Evolutionary conservation across 2,113 vertebrate species (phyloP).

Genomic region (Microcebus murinus): DNA sequence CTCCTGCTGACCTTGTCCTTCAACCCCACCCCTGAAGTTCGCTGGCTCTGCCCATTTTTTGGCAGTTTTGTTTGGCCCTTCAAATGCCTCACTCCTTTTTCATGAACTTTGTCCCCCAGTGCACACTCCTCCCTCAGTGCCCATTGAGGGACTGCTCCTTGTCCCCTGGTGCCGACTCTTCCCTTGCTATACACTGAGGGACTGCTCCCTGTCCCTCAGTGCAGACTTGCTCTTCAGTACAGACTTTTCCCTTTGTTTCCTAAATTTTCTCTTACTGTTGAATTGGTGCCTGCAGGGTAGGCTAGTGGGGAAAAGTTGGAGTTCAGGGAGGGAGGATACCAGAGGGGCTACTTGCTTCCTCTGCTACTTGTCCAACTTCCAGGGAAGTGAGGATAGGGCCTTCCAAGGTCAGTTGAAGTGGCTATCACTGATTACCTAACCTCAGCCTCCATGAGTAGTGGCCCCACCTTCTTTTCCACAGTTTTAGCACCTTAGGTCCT

Average conservation of each 20-base stretch:
- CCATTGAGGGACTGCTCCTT: too few relatives aligned
- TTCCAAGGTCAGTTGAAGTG: not conserved
- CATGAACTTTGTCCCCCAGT: not conserved
- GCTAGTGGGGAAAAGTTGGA: not conserved
- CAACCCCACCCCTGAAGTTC: not conserved
- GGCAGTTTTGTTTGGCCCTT: not conserved
- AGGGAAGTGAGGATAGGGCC: not conserved
- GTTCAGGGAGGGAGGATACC: not conserved
- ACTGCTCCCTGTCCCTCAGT: not conserved
- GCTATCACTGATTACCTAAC: not conserved
- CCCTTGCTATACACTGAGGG: not conserved
- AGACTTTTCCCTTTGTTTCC: not conserved
- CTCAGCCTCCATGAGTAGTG: not conserved
- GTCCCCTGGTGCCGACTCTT: not conserved
- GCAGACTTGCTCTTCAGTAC: not conserved
- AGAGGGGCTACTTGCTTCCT: not conserved
- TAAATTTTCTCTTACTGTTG: not conserved
- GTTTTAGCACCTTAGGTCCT: not conserved
- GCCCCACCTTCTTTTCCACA: not conserved
- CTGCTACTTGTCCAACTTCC: not conserved
- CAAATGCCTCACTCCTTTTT: not conserved
- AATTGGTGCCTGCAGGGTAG: not conserved
- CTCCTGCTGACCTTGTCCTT: not conserved
- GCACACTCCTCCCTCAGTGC: not conserved
- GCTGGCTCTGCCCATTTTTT: not conserved